A percentile compares a stretch with the other conserved stretches of the same genome.
Evolutionary conservation across 2,888 invertebrate genomes (phyloP).

Genomic region (Sisyra nigra): DNA sequence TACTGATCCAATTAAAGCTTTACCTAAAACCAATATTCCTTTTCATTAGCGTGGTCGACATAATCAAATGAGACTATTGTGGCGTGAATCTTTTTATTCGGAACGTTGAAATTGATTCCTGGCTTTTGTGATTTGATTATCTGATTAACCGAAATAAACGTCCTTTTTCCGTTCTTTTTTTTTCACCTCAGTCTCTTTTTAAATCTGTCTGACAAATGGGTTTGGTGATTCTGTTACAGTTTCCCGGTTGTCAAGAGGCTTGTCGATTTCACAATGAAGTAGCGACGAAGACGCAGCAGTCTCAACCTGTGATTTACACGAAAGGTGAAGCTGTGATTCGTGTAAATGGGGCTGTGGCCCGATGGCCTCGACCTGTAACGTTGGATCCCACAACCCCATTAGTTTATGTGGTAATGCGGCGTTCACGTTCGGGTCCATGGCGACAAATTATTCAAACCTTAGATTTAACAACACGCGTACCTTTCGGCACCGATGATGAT

Average conservation of each 20-base stretch:
- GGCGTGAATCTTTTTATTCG: too few species aligned
- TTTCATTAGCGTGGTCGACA: too few species aligned
- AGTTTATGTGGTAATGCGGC: conserved; percentile 50
- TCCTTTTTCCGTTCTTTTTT: too few species aligned
- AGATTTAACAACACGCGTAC: conserved; percentile 44
- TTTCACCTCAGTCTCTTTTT: too few species aligned
- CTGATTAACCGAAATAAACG: too few species aligned
- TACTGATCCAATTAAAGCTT: too few species aligned
- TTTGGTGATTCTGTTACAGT: conserved; percentile 30
- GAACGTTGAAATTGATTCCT: too few species aligned
- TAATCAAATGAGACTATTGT: too few species aligned
- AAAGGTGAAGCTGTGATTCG: conserved; percentile 51
- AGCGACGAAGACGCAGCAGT: conserved; percentile 38
- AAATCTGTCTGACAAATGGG: too few species aligned
- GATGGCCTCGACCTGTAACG: conserved; percentile 47
- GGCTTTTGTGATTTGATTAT: too few species aligned
- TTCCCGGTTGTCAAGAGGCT: conserved; percentile 54
- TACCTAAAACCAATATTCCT: too few species aligned
- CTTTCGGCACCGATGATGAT: conserved; percentile 44
- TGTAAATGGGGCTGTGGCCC: conserved; percentile 42
- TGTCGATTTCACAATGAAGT: conserved; percentile 52
- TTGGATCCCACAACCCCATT: conserved; percentile 36
- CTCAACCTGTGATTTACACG: conserved; percentile 52
- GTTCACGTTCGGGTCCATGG: conserved; percentile 45
- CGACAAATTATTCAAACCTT: conserved; percentile 50